These are phyloP conservation scores for Anarhynchus alexandrinus DNA, from an alignment of 2,113 vertebrate genomes.

Conservation along the genomic window DNA sequence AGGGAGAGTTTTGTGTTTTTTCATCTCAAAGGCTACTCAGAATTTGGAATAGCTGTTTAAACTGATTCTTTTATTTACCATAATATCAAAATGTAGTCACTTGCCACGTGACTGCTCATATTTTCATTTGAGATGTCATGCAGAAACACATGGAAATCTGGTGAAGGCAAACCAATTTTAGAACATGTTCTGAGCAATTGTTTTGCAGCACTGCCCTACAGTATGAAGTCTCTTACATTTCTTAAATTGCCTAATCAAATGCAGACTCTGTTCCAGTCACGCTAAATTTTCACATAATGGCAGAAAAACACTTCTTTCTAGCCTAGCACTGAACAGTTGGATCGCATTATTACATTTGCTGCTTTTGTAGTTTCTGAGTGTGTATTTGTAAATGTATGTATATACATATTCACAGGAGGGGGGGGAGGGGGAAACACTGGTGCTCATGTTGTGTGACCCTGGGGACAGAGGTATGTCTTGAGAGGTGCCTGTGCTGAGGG, in stretches of 20 bases:
- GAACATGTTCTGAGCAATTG: conserved; percentile 69
- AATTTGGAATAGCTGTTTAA: conserved; percentile 24
- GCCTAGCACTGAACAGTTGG: conserved; percentile 50
- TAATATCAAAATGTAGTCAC: conserved; percentile 27
- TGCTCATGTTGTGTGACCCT: background rate
- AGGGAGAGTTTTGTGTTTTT: background rate
- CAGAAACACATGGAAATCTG: conserved; percentile 52
- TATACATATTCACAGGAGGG: background rate
- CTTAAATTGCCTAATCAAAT: conserved; percentile 75
- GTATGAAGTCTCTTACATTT: conserved; percentile 69
- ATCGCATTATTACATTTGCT: conserved; percentile 63
- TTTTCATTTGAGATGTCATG: conserved; percentile 54
- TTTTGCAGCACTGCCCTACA: conserved; percentile 77
- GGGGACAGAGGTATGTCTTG: background rate
- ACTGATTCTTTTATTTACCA: conserved; percentile 45
- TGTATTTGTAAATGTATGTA: background rate
- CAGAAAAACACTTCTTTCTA: conserved; percentile 65
- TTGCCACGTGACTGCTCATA: conserved; percentile 34
- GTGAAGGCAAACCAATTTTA: conserved; percentile 76
- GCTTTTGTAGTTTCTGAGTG: conserved; percentile 5
- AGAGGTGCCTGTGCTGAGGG: background rate
- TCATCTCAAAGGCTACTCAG: background rate
- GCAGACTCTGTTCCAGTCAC: conserved; percentile 78
- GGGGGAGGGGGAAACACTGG: background rate
- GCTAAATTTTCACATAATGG: conserved; percentile 73